These are phyloP conservation scores for Corydoras maculifer DNA, from an alignment of 2,113 vertebrate species.

Conservation along the genomic window DNA sequence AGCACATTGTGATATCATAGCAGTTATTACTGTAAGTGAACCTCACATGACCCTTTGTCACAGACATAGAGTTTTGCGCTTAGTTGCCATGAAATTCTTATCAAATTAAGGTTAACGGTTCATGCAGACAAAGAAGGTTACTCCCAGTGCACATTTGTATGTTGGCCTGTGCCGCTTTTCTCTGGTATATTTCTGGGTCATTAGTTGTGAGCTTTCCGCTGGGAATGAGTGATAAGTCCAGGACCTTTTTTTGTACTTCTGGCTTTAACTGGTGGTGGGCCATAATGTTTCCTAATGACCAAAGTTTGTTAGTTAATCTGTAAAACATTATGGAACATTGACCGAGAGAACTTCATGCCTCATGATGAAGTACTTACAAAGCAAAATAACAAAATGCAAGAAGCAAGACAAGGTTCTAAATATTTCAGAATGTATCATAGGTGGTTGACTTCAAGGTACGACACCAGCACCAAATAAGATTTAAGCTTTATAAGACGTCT, in stretches of 20 bases:
- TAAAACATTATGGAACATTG: conserved; percentile 33
- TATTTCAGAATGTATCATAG: conserved; percentile 6
- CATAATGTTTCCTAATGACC: conserved; percentile 43
- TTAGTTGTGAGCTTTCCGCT: not conserved
- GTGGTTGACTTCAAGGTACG: conserved; percentile 8
- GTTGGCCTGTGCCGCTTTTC: conserved; percentile 17
- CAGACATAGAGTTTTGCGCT: conserved; percentile 51
- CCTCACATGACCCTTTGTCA: conserved; percentile 55
- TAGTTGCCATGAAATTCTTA: conserved; percentile 51
- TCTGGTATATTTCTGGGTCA: not conserved
- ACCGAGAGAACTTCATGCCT: conserved; percentile 28
- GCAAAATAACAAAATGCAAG: conserved; percentile 29
- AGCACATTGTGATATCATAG: conserved; percentile 56
- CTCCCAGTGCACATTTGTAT: conserved; percentile 19
- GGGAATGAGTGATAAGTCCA: conserved; percentile 19
- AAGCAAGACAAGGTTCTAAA: conserved; percentile 1
- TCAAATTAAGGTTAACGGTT: conserved; percentile 55
- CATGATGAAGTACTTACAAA: conserved; percentile 31
- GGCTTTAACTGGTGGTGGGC: conserved; percentile 24
- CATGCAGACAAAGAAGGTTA: conserved; percentile 49
- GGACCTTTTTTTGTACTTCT: conserved; percentile 40
- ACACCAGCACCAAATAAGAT: not conserved
- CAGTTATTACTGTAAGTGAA: conserved; percentile 61
- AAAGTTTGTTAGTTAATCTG: conserved; percentile 38
- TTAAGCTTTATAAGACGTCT: too few species aligned